phyloP scores from a whole-genome alignment of 2,888 invertebrate genomes.

The Alcis repandata region DNA sequence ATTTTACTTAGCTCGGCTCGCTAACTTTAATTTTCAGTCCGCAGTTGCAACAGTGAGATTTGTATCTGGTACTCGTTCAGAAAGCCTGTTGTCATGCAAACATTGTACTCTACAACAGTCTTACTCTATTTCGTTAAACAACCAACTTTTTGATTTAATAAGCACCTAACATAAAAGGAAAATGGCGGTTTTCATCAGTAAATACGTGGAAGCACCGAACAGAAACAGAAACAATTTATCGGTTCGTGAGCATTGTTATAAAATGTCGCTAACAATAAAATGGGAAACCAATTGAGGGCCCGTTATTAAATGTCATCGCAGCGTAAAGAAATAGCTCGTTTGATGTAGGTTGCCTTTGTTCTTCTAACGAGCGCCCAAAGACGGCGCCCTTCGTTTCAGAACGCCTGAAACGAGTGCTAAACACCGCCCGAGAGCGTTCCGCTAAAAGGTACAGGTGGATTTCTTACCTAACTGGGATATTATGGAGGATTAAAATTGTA shows the following conservation, averaged over 20 bases:
- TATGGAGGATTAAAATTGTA: conserved; percentile 29
- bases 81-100: conserved; percentile 39
- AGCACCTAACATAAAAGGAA: conserved; percentile 14
- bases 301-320: conserved; percentile 70
- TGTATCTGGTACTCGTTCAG: conserved; percentile 46
- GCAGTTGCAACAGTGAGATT: conserved; percentile 35
- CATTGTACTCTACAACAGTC: neutral
- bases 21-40: conserved; percentile 37
- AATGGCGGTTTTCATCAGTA: conserved; percentile 32
- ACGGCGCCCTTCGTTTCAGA: conserved; percentile 52
- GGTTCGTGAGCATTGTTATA: conserved; percentile 53
- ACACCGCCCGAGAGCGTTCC: conserved; percentile 57
- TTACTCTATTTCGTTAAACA: conserved; percentile 12
- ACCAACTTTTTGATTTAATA: conserved; percentile 13
- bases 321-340: conserved; percentile 71
- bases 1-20: conserved; percentile 47
- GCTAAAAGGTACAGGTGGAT: conserved; percentile 60
- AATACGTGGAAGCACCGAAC: conserved; percentile 32
- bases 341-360: conserved; percentile 76
- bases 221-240: conserved; percentile 53
- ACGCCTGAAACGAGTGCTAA: conserved; percentile 65
- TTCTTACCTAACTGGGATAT: conserved; percentile 43
- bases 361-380: conserved; percentile 72
- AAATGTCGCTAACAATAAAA: conserved; percentile 65
- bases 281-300: conserved; percentile 64